phyloP scores from a whole-genome alignment of 2,797 vertebrate genomes.

The Moxostoma hubbsi region DNA sequence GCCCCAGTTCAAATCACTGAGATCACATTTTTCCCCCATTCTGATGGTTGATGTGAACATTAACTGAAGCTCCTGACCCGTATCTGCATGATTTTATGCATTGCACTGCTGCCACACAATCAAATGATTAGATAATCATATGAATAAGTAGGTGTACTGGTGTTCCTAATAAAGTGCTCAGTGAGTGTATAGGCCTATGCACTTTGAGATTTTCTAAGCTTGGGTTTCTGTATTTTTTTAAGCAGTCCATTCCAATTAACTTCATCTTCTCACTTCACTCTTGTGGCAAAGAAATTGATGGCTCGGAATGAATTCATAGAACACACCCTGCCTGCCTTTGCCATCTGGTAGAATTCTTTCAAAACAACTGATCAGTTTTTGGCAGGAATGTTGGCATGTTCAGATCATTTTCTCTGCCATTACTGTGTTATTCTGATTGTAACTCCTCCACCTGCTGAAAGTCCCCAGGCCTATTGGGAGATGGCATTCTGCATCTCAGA shows the following conservation, averaged over 20 bases:
- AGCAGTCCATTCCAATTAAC: conserved; percentile 15
- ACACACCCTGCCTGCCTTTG: conserved; percentile 19
- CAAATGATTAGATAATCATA: no score
- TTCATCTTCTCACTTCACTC: conserved; percentile 18
- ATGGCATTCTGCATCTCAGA: conserved; percentile 15
- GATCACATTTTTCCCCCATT: no score
- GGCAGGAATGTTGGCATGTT: conserved; percentile 14
- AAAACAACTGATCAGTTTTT: conserved; percentile 50
- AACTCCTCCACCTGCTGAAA: conserved; percentile 36
- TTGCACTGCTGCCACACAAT: no score
- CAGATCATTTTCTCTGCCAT: conserved; percentile 25
- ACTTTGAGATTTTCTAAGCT: no score
- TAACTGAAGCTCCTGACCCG: no score
- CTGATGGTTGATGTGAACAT: no score
- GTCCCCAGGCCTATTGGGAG: not conserved
- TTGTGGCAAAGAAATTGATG: conserved; percentile 18
- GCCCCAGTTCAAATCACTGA: no score
- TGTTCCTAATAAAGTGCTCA: no score
- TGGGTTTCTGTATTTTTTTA: no score
- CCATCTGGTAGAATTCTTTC: conserved; percentile 49
- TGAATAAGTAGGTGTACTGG: no score
- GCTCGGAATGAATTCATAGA: conserved; percentile 28
- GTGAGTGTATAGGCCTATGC: no score
- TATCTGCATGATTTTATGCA: no score
- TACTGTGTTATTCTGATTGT: conserved; percentile 34